Conservation (phyloP, 1,140 invertebrate genomes). For the Aphaenogaster rudis region DNA sequence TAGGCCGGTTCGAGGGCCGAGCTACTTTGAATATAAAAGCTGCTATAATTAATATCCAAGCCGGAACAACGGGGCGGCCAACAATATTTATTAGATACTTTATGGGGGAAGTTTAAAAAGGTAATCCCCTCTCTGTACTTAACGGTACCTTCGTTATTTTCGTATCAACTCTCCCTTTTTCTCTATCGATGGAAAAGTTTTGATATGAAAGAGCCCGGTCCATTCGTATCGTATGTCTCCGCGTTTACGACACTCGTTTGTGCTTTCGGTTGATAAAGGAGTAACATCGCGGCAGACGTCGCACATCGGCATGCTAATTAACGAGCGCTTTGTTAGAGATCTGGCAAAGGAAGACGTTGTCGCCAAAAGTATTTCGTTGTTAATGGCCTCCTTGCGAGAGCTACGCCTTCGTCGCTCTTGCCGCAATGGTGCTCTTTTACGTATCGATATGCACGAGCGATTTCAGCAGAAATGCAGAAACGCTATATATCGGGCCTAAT, state of each 20-base stretch:
- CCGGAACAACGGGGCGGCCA: constrained; percentile 75
- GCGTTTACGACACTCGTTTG: constrained; percentile 23
- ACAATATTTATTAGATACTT: constrained; percentile 85
- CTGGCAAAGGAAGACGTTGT: constrained; percentile 20
- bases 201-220: not conserved
- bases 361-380: constrained; percentile 49
- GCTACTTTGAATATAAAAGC: constrained; percentile 84
- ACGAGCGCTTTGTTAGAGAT: constrained; percentile 26
- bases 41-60: constrained; percentile 84
- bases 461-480: constrained; percentile 12
- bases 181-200: not conserved
- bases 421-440: constrained; percentile 9
- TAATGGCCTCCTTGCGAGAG: constrained; percentile 12
- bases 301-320: constrained; percentile 37
- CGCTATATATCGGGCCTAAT: not conserved
- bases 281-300: constrained; percentile 8
- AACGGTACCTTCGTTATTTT: constrained; percentile 38
- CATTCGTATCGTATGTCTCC: not conserved
- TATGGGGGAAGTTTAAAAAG: constrained; percentile 84
- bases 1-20: constrained; percentile 39
- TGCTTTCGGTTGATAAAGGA: not conserved
- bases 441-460: constrained; percentile 28
- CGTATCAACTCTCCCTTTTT: constrained; percentile 5
- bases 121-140: constrained; percentile 72
- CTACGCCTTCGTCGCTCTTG: constrained; percentile 12